Base-by-base conservation (phyloP, 23 tunicate species). In the Diplosoma virens region DNA sequence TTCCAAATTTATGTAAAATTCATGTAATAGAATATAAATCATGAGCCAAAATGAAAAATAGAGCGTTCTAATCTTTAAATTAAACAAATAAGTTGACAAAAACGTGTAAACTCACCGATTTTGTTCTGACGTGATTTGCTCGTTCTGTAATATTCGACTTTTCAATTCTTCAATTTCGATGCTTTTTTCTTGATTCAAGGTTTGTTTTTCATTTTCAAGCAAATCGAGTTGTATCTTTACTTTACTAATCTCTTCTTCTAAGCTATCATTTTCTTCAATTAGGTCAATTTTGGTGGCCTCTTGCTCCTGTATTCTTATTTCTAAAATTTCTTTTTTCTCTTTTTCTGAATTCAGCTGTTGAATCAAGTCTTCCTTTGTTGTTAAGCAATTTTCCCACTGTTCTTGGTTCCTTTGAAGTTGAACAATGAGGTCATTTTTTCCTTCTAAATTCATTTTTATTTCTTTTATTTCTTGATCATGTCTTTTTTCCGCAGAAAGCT, bases 171-270 rank as follows among this genome's bases (percentile, higher is more conserved):
- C 52, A 7, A 48, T 47, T 24, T 72, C 78, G 27, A 24, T 18
- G 2, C 14, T 47, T 72, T 37, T 25, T 72, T 47, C 78, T 3
- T 5, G 14, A 6, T 48, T 24, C 33, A 2, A 3, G 6, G 4
- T 33, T 47, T 26, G 34, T 24, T 79, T 79, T 31, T 79, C 84
- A 1, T 31, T 47, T 67, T 79, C 76, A 28, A 67, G 26, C 21
- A 29, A 29, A 33, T 79, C 84, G 3, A 79, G 52, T 66, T 67
- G 67, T 1, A 60, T 2, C 50, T 79, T 79, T 33, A 79, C 21
- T 32, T 79, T 66, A 36, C 2, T 2, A 78, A 36, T 78, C 34
- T 78, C 73, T 35, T 6, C 31, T 37, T 61, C 61, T 47, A 33
- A 5, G 6, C 7, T 41, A 7, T 41, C 50, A 9, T 61, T 2